These are phyloP conservation scores for Trematomus loennbergii DNA, from an alignment of 2,113 vertebrate species.

Conservation along the genomic window DNA sequence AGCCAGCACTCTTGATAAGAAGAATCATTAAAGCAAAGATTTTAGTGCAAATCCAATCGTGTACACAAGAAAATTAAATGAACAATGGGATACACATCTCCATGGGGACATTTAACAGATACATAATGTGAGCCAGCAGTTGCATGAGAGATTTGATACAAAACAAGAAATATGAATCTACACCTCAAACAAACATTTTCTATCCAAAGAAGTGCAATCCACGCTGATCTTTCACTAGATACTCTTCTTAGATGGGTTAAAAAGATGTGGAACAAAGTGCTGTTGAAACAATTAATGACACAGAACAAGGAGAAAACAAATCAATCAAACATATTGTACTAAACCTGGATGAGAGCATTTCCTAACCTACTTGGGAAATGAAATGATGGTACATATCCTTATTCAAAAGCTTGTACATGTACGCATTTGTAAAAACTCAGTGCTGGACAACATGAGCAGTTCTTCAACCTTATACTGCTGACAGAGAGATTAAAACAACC, in stretches of 20 bases:
- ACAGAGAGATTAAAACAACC: slow-evolving; percentile 4
- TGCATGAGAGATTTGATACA: background rate
- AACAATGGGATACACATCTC: background rate
- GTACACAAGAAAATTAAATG: slow-evolving; percentile 9
- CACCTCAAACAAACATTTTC: background rate
- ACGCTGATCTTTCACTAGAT: background rate
- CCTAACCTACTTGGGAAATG: background rate
- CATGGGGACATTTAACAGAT: slow-evolving; percentile 1
- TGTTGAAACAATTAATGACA: background rate
- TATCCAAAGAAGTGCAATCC: background rate
- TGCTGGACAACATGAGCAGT: background rate
- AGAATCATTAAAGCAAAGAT: background rate
- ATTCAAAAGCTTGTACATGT: background rate
- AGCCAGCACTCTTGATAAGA: background rate
- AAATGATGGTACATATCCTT: background rate
- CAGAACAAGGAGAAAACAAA: background rate
- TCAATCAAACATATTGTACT: background rate
- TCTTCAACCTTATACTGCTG: background rate
- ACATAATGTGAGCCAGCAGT: background rate
- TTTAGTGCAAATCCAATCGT: slow-evolving; percentile 26
- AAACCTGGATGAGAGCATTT: background rate
- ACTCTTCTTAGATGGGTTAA: background rate
- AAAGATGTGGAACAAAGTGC: slow-evolving; percentile 4
- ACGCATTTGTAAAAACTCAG: background rate
- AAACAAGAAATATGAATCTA: slow-evolving; percentile 10